These are phyloP conservation scores for Argya squamiceps DNA, from an alignment of 2,797 vertebrate species.

Conservation along the genomic window DNA sequence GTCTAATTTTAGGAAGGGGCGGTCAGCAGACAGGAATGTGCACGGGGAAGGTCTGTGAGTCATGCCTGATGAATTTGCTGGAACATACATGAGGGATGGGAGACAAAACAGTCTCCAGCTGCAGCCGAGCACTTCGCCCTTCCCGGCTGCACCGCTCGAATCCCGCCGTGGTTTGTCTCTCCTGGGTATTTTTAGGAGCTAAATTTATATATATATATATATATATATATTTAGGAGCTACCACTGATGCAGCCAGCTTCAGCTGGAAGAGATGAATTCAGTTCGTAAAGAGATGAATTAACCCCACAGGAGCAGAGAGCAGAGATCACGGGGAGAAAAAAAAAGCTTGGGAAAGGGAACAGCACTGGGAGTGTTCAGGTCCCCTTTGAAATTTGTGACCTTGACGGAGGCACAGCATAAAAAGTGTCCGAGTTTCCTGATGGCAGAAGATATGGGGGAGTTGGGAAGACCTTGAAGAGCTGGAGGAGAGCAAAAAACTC, in stretches of 20 bases:
- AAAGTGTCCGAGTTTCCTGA: background rate
- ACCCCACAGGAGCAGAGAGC: background rate
- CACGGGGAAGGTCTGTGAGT: slow-evolving; percentile 41
- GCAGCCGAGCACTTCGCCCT: background rate
- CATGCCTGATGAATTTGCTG: slow-evolving; percentile 44
- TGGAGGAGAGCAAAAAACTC: background rate
- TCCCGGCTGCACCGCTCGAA: background rate
- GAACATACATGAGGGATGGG: slow-evolving; percentile 21
- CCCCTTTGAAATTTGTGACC: background rate
- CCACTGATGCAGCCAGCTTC: background rate
- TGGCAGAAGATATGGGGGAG: background rate
- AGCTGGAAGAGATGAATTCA: background rate
- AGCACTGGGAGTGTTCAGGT: rapidly evolving
- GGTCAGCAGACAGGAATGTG: slow-evolving; percentile 48
- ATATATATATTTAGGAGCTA: background rate
- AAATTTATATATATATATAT: no score
- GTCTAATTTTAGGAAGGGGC: slow-evolving; percentile 64
- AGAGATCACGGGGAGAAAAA: background rate
- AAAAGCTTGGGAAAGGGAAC: background rate
- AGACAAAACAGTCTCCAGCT: slow-evolving; percentile 55
- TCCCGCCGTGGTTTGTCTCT: background rate
- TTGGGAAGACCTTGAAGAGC: background rate
- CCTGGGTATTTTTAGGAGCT: slow-evolving; percentile 40
- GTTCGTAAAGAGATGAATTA: slow-evolving; percentile 8
- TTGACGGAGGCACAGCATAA: background rate